phyloP scores from a whole-genome alignment of 2,113 vertebrate species.

The Chaenocephalus aceratus region DNA sequence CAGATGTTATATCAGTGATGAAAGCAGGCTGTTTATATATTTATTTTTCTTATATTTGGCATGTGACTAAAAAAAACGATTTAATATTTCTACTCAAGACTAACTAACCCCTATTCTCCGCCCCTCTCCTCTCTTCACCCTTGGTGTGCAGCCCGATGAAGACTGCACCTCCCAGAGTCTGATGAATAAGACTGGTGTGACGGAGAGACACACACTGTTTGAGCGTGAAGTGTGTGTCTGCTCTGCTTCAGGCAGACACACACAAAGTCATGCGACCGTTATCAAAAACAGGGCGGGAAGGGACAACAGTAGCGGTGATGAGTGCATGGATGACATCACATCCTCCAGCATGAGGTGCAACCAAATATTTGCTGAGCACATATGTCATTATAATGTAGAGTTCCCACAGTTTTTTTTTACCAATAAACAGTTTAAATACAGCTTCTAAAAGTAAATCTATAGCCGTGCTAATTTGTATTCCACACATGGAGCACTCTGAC shows the following conservation, averaged over 20 bases:
- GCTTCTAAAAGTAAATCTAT: constrained; percentile 42
- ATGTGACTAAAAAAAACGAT: not conserved
- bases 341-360: not conserved
- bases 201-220: constrained; percentile 34
- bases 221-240: constrained; percentile 60
- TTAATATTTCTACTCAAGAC: not conserved
- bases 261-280: constrained; percentile 17
- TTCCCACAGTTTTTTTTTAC: constrained; percentile 23
- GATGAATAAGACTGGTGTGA: constrained; percentile 46
- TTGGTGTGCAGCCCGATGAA: constrained; percentile 29
- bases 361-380: not conserved
- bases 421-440: not conserved
- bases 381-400: not conserved
- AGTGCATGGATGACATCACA: not conserved
- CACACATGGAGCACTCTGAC: constrained; percentile 15
- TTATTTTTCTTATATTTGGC: too few species aligned
- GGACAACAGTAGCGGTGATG: constrained; percentile 1
- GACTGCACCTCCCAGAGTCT: constrained; percentile 44
- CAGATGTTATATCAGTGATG: too few species aligned
- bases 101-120: not conserved
- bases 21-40: too few species aligned
- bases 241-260: constrained; percentile 46
- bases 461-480: constrained; percentile 61
- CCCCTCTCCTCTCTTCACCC: constrained; percentile 22
- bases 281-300: constrained; percentile 15